These are phyloP conservation scores for Condylostylus longicornis DNA, from an alignment of 1,140 invertebrate species.

Conservation along the genomic window DNA sequence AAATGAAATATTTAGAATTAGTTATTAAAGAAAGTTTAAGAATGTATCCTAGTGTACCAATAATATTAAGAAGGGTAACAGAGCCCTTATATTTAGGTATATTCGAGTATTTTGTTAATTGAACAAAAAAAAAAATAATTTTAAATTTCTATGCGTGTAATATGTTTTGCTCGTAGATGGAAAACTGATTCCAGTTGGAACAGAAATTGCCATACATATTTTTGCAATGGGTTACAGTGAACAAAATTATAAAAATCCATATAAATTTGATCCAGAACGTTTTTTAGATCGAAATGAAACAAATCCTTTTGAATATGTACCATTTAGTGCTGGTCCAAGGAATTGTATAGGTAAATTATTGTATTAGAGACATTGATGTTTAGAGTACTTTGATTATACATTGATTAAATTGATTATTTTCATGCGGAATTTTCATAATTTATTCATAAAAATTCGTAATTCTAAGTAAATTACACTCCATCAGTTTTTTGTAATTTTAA, in stretches of 20 bases:
- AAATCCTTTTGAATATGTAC: conserved; percentile 34
- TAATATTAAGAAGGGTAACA: conserved; percentile 42
- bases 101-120: no score
- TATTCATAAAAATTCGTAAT: not conserved
- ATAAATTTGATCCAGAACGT: conserved; percentile 54
- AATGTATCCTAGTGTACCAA: conserved; percentile 56
- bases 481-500: no score
- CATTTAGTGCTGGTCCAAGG: conserved; percentile 30
- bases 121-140: no score
- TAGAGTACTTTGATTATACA: no score
- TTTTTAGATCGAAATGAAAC: conserved; percentile 43
- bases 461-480: not conserved
- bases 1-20: conserved; percentile 50
- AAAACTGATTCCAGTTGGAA: conserved; percentile 15
- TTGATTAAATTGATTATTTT: no score
- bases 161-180: no score
- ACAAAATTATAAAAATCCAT: conserved; percentile 46
- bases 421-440: no score
- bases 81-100: no score
- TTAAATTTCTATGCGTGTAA: no score
- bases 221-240: conserved; percentile 19
- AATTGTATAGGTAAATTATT: conserved; percentile 6
- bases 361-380: no score
- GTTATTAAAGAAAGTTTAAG: conserved; percentile 51
- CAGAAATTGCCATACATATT: conserved; percentile 21